A percentile compares a stretch with the other conserved stretches of the same genome.
Evolutionary conservation across 2,888 invertebrate genomes (phyloP).

Genomic region (Alloplasta piceator): DNA sequence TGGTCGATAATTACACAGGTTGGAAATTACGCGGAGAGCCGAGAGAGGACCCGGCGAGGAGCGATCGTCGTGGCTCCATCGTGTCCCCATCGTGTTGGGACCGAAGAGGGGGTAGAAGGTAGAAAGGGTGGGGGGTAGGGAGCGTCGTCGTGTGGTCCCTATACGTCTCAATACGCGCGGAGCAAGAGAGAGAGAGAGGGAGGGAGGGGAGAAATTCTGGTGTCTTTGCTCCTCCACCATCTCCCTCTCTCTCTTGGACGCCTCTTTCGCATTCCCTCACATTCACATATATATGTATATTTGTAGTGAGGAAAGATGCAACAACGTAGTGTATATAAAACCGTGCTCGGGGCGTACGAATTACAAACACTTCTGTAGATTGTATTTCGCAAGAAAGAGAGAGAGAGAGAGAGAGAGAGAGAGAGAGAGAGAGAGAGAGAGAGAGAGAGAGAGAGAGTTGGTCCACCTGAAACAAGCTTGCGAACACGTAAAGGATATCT

Average conservation of each 20-base stretch:
- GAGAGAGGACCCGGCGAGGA: slow-evolving; percentile 32
- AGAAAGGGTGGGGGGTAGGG: neutral
- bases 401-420: too few species aligned
- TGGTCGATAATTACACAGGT: slow-evolving; percentile 77
- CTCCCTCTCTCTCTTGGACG: slow-evolving; percentile 7
- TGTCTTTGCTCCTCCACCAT: slow-evolving; percentile 27
- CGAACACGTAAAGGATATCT: slow-evolving; percentile 40
- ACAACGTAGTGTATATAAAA: slow-evolving; percentile 39
- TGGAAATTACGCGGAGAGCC: slow-evolving; percentile 74
- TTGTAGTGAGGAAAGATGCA: slow-evolving; percentile 8
- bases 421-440: slow-evolving; percentile 24
- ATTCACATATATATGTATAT: slow-evolving; percentile 17
- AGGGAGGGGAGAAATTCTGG: slow-evolving; percentile 37
- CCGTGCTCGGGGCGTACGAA: slow-evolving; percentile 48
- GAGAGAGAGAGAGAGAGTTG: slow-evolving; percentile 23
- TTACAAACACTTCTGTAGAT: slow-evolving; percentile 38
- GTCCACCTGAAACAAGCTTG: slow-evolving; percentile 60
- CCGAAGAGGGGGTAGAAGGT: neutral
- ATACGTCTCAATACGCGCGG: slow-evolving; percentile 79
- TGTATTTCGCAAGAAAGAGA: neutral
- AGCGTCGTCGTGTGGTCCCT: slow-evolving; percentile 76
- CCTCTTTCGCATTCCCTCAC: slow-evolving; percentile 38
- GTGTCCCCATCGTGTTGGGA: slow-evolving; percentile 32
- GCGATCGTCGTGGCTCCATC: slow-evolving; percentile 40
- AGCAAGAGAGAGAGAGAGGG: neutral